phyloP scores from a whole-genome alignment of 37 sponge, comb jelly and placozoan species.

The Tethya wilhelma region DNA sequence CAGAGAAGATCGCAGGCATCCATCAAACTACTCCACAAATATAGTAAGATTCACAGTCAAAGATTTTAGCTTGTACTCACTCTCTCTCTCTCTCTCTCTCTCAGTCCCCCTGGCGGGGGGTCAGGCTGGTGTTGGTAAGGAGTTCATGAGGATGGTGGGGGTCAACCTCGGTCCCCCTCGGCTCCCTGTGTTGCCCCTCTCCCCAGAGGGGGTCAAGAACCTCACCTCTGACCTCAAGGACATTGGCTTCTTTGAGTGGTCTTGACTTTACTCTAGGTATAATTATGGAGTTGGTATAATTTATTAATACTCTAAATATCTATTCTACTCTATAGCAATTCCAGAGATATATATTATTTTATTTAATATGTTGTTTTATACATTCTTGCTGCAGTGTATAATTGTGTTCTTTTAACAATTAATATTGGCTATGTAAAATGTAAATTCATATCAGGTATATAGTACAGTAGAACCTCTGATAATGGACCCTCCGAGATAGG shows the following conservation, averaged over 20 bases:
- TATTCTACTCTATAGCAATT: too few relatives aligned
- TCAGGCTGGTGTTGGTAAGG: conserved; percentile 31
- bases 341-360: too few relatives aligned
- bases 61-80: background rate
- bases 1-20: conserved; percentile 70
- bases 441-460: too few relatives aligned
- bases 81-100: too few relatives aligned
- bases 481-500: too few relatives aligned
- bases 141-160: conserved; percentile 66
- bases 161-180: conserved; percentile 86
- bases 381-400: too few relatives aligned
- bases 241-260: conserved; percentile 90
- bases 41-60: conserved; percentile 19
- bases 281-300: too few relatives aligned
- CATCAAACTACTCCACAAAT: conserved; percentile 52
- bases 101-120: conserved; percentile 36
- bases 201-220: conserved; percentile 30
- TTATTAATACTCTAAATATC: too few relatives aligned
- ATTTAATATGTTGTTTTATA: too few relatives aligned
- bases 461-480: too few relatives aligned
- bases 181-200: conserved; percentile 63
- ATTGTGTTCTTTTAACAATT: too few relatives aligned
- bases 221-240: conserved; percentile 57
- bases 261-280: conserved; percentile 38
- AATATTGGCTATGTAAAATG: too few relatives aligned